Conservation (phyloP, 2,888 invertebrate genomes). For the Meteorus colon region DNA sequence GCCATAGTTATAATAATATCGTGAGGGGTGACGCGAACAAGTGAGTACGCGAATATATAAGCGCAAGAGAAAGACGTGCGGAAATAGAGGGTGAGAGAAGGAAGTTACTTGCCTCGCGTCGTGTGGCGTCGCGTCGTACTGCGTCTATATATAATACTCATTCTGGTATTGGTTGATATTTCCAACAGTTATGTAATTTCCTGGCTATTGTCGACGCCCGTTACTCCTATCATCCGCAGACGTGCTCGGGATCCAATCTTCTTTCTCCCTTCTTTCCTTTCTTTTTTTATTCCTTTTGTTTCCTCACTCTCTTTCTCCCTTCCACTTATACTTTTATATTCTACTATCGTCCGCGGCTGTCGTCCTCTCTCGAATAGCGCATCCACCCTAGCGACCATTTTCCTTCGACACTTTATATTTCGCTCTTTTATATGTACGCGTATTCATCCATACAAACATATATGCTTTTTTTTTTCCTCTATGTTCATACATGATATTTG, state of each 20-base stretch:
- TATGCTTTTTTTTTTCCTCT: too few species aligned
- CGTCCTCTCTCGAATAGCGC: not conserved
- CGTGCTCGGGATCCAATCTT: slow-evolving; percentile 62
- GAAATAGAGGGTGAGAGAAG: slow-evolving; percentile 28
- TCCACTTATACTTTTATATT: not conserved
- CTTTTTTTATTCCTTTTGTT: slow-evolving; percentile 27
- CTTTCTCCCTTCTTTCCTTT: slow-evolving; percentile 49
- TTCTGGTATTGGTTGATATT: slow-evolving; percentile 73
- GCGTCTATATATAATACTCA: slow-evolving; percentile 36
- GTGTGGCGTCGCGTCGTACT: slow-evolving; percentile 23
- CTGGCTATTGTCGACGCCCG: slow-evolving; percentile 72
- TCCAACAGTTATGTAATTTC: slow-evolving; percentile 74
- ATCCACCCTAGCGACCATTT: not conserved
- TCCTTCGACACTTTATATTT: not conserved
- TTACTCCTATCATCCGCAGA: slow-evolving; percentile 68
- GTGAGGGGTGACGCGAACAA: slow-evolving; percentile 51
- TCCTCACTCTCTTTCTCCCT: slow-evolving; percentile 30
- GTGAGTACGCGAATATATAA: slow-evolving; percentile 27
- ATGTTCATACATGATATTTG: too few species aligned
- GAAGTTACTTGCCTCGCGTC: slow-evolving; percentile 32
- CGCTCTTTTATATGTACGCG: not conserved
- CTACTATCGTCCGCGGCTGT: not conserved
- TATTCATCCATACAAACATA: too few species aligned
- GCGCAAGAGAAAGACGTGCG: slow-evolving; percentile 29
- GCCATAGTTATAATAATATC: slow-evolving; percentile 69